Conservation (phyloP, 1,140 invertebrate species). For the Cryptotermes secundus region DNA sequence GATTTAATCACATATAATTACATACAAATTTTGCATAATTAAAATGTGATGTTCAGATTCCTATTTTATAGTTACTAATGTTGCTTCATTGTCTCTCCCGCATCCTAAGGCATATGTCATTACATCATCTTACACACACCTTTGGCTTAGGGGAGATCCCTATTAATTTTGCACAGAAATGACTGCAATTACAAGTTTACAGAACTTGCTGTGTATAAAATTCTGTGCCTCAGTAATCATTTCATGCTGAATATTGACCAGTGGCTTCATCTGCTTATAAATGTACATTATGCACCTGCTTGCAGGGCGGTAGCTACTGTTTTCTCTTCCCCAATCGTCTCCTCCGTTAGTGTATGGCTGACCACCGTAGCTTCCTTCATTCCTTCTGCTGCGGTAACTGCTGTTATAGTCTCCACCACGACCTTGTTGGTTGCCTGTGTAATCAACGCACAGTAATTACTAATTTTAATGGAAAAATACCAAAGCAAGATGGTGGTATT, state of each 20-base stretch:
- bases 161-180: constrained; percentile 14
- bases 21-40: too few species aligned
- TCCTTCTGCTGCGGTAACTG: constrained; percentile 39
- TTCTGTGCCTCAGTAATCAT: too few species aligned
- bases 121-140: background rate
- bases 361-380: constrained; percentile 38
- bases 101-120: constrained; percentile 5
- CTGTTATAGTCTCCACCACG: constrained; percentile 39
- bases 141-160: background rate
- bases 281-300: constrained; percentile 12
- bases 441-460: constrained; percentile 16
- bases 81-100: background rate
- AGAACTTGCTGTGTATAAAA: background rate
- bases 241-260: background rate
- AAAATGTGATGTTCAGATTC: too few species aligned
- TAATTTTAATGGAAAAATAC: too few species aligned
- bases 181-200: background rate
- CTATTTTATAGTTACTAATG: too few species aligned
- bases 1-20: too few species aligned
- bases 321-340: background rate
- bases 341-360: constrained; percentile 40
- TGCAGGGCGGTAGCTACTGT: constrained; percentile 28
- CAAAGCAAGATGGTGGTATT: too few species aligned
- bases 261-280: background rate
- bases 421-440: constrained; percentile 34